phyloP scores from a whole-genome alignment of 2,888 invertebrate genomes.

The Cheilosia soror region DNA sequence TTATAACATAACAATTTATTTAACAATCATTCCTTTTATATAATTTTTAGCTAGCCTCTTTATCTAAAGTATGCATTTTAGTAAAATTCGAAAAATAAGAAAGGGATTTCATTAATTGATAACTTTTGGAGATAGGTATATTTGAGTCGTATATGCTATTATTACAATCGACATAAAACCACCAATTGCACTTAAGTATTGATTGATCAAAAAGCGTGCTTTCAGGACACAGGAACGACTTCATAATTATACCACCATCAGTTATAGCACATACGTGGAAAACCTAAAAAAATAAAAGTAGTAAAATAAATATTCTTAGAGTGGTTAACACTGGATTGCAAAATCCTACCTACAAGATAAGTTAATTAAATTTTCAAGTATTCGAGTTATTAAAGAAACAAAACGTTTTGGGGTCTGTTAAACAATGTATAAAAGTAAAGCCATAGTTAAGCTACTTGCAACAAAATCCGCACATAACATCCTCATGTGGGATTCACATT shows the following conservation, averaged over 20 bases:
- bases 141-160: conserved; percentile 93
- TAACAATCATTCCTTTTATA: neutral
- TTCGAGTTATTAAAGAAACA: too few relatives aligned
- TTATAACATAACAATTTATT: neutral
- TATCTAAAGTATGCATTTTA: neutral
- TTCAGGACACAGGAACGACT: conserved; percentile 95
- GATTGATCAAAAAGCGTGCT: conserved; percentile 96
- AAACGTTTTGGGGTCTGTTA: too few relatives aligned
- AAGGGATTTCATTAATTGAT: conserved; percentile 94
- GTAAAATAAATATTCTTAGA: neutral
- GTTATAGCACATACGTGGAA: conserved; percentile 96
- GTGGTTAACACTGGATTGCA: too few relatives aligned
- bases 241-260: conserved; percentile 94
- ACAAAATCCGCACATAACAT: too few relatives aligned
- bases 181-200: conserved; percentile 96
- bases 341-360: too few relatives aligned
- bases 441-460: too few relatives aligned
- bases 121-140: conserved; percentile 95
- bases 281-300: conserved; percentile 85
- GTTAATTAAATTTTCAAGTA: too few relatives aligned
- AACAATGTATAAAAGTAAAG: too few relatives aligned
- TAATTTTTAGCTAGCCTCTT: neutral
- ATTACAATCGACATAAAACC: conserved; percentile 96
- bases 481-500: too few relatives aligned
- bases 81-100: conserved; percentile 91